Conservation (phyloP, 2,113 vertebrate genomes). For the Nematolebias whitei region DNA sequence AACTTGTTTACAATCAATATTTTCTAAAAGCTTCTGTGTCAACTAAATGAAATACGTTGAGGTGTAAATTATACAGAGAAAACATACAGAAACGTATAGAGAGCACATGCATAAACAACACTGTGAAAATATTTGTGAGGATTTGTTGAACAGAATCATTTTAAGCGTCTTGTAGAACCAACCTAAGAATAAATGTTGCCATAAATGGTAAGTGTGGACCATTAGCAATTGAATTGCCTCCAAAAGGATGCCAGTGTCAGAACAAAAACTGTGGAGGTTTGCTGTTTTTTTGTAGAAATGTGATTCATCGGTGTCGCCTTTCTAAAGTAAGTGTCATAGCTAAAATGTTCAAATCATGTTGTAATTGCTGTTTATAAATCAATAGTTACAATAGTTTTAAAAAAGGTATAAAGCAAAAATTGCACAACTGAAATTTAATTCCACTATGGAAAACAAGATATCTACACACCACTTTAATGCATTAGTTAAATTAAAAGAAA, state of each 20-base stretch:
- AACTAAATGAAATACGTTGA: background rate
- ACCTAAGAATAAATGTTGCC: background rate
- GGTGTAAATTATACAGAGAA: too few species aligned
- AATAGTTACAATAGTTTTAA: background rate
- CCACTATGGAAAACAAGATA: background rate
- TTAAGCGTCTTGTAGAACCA: background rate
- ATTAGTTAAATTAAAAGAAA: background rate
- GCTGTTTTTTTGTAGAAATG: too few species aligned
- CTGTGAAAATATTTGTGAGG: background rate
- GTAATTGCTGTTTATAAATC: background rate
- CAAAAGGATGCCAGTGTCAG: background rate
- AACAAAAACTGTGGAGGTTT: background rate
- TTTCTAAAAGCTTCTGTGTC: background rate
- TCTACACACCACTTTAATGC: background rate
- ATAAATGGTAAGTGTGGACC: background rate
- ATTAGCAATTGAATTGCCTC: background rate
- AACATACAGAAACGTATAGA: background rate
- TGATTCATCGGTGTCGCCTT: too few species aligned
- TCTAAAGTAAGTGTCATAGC: too few species aligned
- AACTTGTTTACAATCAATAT: background rate
- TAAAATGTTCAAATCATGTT: background rate
- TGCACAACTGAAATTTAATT: background rate
- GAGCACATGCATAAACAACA: background rate
- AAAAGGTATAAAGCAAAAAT: background rate
- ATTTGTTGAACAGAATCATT: background rate